Base-by-base conservation (phyloP, 2,888 invertebrate genomes). In the Nymphalis urticae region DNA sequence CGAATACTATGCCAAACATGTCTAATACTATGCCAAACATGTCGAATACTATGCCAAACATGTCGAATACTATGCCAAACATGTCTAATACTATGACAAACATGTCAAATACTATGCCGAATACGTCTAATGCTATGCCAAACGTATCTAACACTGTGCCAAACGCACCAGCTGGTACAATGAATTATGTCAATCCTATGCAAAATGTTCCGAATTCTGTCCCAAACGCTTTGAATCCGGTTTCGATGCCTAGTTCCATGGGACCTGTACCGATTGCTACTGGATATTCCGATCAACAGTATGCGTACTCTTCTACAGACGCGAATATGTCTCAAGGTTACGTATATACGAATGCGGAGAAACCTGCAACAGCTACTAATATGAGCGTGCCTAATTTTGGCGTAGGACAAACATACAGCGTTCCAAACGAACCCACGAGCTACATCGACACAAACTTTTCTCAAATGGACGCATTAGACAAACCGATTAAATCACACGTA, bases 401-500 rank as follows among this genome's bases (percentile, higher is more conserved):
- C 6, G 71, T 79, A 0, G 75, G 81, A 17, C 77, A 79, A 6
- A 72, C 80, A 4, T 85, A 83, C 61, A 74, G 76, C 24, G 62
- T 68, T 1, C 66, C 73, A 42, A 73, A 70, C 56, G 78, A 79
- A 47, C 60, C 69, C 0, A 66, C 75, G 6, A 72, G 70, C 7
- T 77, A 77, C 48, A 27, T 66, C 4, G 75, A 75, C 53, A 78
- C 84, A 1, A 74, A 79, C 2, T 66, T 90, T 47, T 76, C 88
- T 0, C 83, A 88, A 66, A 67, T 90, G 1, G 91, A 90, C 51
- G 84, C 85, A 1, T 75, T 83, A 0, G 92, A 92, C 72, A 84
- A 87, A 71, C 92, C 92, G 1, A 92, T 92, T 21, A 92, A 89
- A 66, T 92, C 92, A 0, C 92, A 92, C 68, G 86, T 87, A 0